Conservation (phyloP, 35 echinoderm and acorn worm species). For the Acanthaster planci region DNA sequence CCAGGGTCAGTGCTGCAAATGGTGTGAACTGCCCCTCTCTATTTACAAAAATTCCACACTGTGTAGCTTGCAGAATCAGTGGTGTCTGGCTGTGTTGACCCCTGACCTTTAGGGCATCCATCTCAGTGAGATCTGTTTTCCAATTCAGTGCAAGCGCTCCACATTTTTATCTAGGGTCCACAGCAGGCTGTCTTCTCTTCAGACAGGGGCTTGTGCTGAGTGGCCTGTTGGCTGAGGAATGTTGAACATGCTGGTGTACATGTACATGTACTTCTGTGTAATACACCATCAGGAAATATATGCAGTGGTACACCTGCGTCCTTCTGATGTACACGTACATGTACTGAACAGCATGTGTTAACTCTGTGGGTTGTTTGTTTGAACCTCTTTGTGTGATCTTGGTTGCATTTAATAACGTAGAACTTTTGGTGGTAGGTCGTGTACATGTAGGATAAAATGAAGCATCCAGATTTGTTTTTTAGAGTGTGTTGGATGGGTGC, state of each 20-base stretch:
- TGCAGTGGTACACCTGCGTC: not conserved
- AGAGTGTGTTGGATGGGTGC: no score
- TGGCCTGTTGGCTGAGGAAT: not conserved
- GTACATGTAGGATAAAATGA: no score
- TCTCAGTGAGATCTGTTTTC: not conserved
- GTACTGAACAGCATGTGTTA: no score
- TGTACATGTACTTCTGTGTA: not conserved
- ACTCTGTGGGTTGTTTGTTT: no score
- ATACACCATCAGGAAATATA: not conserved
- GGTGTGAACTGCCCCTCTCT: not conserved
- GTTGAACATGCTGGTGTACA: not conserved
- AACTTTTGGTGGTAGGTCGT: no score
- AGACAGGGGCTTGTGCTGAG: not conserved
- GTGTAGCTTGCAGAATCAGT: not conserved
- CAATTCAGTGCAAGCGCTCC: not conserved
- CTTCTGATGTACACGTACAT: no score
- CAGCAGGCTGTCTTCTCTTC: not conserved
- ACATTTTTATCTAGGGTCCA: not conserved
- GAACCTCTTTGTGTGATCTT: no score
- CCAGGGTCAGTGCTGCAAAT: no score
- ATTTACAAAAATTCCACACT: not conserved
- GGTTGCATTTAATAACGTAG: no score
- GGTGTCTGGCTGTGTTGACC: not conserved
- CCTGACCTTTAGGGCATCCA: conserved; percentile 11
- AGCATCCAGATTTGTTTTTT: no score